Base-by-base conservation (phyloP, 37 sponge, comb jelly and placozoan genomes). In the Ianthella basta region DNA sequence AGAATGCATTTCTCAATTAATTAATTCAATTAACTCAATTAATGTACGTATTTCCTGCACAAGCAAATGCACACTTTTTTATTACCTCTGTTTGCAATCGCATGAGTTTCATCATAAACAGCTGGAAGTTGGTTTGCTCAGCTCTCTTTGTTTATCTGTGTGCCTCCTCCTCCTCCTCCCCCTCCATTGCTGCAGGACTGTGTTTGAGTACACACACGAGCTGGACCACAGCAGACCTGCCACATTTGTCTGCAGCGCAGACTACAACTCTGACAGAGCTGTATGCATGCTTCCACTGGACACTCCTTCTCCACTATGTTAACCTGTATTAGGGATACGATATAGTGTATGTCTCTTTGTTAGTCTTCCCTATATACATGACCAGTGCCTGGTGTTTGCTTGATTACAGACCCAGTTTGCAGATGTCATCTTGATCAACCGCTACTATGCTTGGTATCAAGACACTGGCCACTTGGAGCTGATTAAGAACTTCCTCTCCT, bases 321-420 rank as follows among this genome's bases (percentile, higher is more conserved):
- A 44, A 10, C 50, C 50, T 44, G 50, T 44, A 8, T 44, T 8
- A 44, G 50, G n/a, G n/a, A n/a, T 8, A 54, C 30, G 30, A 41
- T 32, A 6, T 54, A 56, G 54, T 29, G 54, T 37, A 44, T 8
- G 8, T 44, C 50, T 44, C 18, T 38, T 65, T 21, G 53, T 88
- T 16, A 88, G 95, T 36, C 92, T 85, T 15, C 90, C 94, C 24
- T 87, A 87, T 50, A 64, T 93, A 8, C 86, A 94, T n/a, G n/a
- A 30, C 87, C 94, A 1, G 96, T 91, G 54, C 85, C 94, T 53
- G 94, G 92, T 16, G 83, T 88, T 29, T 94, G 96, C 92, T 95
- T 72, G 21, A 15, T 53, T 39, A 29, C 80, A 90, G 91, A 82
- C 65, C 34, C 84, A 87, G 60, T 91, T 68, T 65, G 66, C 84